Evolutionary conservation across 2,888 invertebrate genomes (phyloP), one percentile per base, ranked within the genome.

Genomic region (Hypercompe scribonia): DNA sequence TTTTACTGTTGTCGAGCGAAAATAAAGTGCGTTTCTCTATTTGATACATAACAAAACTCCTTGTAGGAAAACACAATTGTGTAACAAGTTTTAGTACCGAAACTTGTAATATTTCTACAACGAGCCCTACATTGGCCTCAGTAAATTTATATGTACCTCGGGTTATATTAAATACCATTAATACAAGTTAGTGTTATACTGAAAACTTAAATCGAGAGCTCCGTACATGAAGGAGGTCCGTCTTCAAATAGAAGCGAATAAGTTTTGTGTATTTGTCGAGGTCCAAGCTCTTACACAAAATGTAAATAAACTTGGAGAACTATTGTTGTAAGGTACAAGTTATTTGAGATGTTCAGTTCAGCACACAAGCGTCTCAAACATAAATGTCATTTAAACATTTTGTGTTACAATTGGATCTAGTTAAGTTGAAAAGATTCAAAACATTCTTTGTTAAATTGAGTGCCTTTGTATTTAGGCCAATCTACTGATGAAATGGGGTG

Each of bases 1-100:
- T 61, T 61, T 61, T 15, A 61, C 61, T 28, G 31, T 31, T 31
- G 31, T 61, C 18, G 54, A 58, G 58, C 28, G 28, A 5, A 15
- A 61, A 31, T 31, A 31, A 61, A 61, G 61, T 61, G 5, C 4
- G 61, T 31, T 61, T 61, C 64, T 64, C 34, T 34, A 66, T 31
- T 13, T 31, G 65, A 69, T 63, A 71, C 68, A 73, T 64, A 64
- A 21, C 28, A 46, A 77, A 77, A 75, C 79, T 85, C 84, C 78
- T 65, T 66, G 31, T 24, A 24, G 50, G 68, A 42, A 50, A 21
- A 76, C 77, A 78, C 58, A 31, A 5, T 61, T 61, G 11, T 28
- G 31, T 15, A 61, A 15, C 31, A 18, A 31, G 61, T 15, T 31
- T 18, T 28, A 15, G n/a, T 31, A 28, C 7, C 61, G 15, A 31